phyloP scores from a whole-genome alignment of 2,797 vertebrate species.

The Anniella stebbinsi region DNA sequence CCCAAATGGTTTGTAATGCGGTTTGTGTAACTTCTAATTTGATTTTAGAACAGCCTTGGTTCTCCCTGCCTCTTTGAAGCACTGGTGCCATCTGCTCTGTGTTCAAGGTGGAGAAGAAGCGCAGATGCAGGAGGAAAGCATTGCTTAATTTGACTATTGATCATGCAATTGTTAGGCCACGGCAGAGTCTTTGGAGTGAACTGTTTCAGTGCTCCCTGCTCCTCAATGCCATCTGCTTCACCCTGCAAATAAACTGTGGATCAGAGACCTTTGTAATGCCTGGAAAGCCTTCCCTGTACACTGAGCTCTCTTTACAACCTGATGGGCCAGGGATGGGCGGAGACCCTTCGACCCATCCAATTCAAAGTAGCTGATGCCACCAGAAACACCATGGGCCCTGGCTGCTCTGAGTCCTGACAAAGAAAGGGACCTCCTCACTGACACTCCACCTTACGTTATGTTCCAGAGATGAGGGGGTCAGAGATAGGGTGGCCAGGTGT shows the following conservation, averaged over 20 bases:
- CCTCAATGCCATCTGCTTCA: not conserved
- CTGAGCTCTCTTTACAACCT: not conserved
- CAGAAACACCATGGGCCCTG: not conserved
- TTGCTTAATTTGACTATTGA: constrained; percentile 30
- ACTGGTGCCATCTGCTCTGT: constrained; percentile 59
- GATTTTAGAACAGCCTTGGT: constrained; percentile 70
- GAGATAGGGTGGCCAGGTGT: too few species aligned
- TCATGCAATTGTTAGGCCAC: constrained; percentile 4
- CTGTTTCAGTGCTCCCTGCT: not conserved
- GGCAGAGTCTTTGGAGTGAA: fast-evolving
- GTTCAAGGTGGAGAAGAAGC: constrained; percentile 57
- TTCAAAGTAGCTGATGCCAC: not conserved
- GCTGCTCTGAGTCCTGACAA: not conserved
- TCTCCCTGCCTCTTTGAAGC: constrained; percentile 62
- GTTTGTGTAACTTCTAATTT: constrained; percentile 64
- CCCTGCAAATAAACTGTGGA: not conserved
- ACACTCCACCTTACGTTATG: not conserved
- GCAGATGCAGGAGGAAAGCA: constrained; percentile 39
- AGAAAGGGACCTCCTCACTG: not conserved
- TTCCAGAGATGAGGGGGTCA: not conserved
- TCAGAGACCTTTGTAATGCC: not conserved
- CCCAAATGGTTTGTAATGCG: not conserved
- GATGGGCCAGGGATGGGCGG: not conserved
- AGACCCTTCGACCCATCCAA: not conserved
- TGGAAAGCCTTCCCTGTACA: not conserved